Evolutionary conservation across 2,113 vertebrate species (phyloP).

Genomic region (Silurus glanis): DNA sequence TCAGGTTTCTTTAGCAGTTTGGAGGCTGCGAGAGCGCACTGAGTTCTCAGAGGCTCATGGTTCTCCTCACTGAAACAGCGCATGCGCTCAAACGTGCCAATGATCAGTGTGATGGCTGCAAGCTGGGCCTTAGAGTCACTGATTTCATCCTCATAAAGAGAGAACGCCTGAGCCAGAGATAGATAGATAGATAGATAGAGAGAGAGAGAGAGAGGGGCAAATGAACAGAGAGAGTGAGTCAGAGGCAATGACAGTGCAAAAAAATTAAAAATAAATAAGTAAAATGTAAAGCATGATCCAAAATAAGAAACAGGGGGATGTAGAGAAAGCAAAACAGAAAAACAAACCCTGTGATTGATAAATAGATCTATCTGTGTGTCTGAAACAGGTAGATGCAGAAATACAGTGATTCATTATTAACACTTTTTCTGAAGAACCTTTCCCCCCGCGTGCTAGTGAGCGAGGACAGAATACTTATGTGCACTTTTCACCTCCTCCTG

Average conservation of each 20-base stretch:
- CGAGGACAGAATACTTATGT: neutral
- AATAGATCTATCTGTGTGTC: neutral
- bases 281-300: neutral
- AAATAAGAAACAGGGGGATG: neutral
- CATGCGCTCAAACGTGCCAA: slow-evolving; percentile 95
- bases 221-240: slow-evolving; percentile 75
- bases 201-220: neutral
- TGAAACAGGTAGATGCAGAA: neutral
- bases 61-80: slow-evolving; percentile 98
- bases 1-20: slow-evolving; percentile 98
- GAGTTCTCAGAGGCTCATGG: slow-evolving; percentile 93
- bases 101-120: slow-evolving; percentile 97
- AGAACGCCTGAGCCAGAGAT: slow-evolving; percentile 82
- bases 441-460: neutral
- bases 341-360: neutral
- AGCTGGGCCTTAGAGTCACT: slow-evolving; percentile 98
- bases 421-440: neutral
- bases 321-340: neutral
- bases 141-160: slow-evolving; percentile 97
- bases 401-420: neutral
- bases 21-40: slow-evolving; percentile 93
- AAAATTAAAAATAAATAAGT: no score
- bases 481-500: neutral
- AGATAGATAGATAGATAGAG: neutral
- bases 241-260: neutral